Conservation (phyloP, 2,888 invertebrate genomes). For the Timema podura region DNA sequence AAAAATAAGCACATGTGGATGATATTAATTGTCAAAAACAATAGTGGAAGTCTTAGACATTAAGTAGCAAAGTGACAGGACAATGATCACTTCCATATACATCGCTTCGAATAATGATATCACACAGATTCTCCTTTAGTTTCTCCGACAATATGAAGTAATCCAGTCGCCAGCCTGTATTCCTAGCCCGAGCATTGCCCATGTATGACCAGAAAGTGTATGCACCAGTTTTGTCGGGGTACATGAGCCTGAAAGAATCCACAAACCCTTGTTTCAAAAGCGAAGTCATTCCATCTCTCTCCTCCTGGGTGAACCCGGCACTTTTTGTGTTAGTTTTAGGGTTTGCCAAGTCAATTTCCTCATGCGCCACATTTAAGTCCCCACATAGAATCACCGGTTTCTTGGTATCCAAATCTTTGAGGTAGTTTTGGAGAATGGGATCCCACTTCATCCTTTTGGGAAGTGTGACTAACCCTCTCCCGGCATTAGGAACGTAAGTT, state of each 20-base stretch:
- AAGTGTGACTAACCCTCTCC: conserved; percentile 79
- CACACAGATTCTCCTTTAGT: conserved; percentile 72
- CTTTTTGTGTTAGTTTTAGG: conserved; percentile 89
- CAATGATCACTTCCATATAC: conserved; percentile 96
- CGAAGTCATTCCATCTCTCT: conserved; percentile 85
- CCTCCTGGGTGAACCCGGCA: conserved; percentile 94
- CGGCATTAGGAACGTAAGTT: conserved; percentile 94
- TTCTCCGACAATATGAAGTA: conserved; percentile 89
- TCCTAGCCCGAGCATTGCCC: conserved; percentile 77
- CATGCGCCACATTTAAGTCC: conserved; percentile 96
- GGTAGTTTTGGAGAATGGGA: conserved; percentile 68
- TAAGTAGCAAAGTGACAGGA: conserved; percentile 76
- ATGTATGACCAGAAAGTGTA: conserved; percentile 98
- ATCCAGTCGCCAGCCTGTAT: conserved; percentile 97
- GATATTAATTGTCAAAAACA: no score
- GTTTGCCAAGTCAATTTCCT: conserved; percentile 80
- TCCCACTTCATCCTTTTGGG: conserved; percentile 91
- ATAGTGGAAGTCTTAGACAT: no score
- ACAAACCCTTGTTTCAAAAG: conserved; percentile 77
- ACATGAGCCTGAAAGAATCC: conserved; percentile 81
- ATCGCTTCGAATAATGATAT: conserved; percentile 73
- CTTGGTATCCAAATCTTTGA: conserved; percentile 73
- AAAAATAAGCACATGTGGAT: no score
- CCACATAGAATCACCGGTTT: conserved; percentile 96
- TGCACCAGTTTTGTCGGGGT: conserved; percentile 76